Conservation (phyloP, 1,140 invertebrate species). For the Spodoptera litura region DNA sequence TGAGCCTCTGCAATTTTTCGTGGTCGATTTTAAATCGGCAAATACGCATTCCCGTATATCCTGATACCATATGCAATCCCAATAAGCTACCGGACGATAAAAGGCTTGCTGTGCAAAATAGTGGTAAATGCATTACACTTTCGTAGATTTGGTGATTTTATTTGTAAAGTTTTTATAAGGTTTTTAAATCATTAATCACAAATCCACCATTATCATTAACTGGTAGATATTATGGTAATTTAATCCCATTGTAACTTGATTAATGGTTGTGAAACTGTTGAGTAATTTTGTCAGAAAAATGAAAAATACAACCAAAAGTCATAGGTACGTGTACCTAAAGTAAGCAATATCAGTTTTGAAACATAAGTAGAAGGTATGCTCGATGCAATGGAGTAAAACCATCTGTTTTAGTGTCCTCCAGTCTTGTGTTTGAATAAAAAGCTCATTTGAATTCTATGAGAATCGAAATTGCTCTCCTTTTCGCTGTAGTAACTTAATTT, state of each 20-base stretch:
- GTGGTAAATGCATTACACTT: not conserved
- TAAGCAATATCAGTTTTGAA: slow-evolving; percentile 65
- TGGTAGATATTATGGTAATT: too few species aligned
- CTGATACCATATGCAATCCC: slow-evolving; percentile 28
- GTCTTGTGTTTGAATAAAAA: slow-evolving; percentile 83
- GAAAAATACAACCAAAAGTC: not conserved
- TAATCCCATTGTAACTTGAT: too few species aligned
- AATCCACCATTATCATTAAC: too few species aligned
- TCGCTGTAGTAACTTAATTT: slow-evolving; percentile 84
- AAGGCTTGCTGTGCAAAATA: slow-evolving; percentile 4
- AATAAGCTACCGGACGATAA: slow-evolving; percentile 27
- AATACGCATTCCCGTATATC: slow-evolving; percentile 31
- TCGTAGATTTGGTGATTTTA: not conserved
- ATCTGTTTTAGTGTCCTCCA: slow-evolving; percentile 78
- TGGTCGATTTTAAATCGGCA: slow-evolving; percentile 29
- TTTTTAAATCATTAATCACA: too few species aligned
- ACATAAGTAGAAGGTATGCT: slow-evolving; percentile 62
- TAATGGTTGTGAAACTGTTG: too few species aligned
- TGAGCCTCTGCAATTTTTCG: slow-evolving; percentile 31
- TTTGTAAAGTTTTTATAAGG: not conserved
- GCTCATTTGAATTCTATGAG: slow-evolving; percentile 85
- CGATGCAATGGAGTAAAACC: slow-evolving; percentile 69
- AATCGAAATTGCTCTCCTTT: slow-evolving; percentile 84
- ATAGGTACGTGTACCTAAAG: not conserved
- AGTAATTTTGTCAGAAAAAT: not conserved